Percentiles rank a stretch among this genome's conserved stretches.
Conservation (phyloP, 2,113 vertebrate genomes). For the Macroglossus sobrinus region DNA sequence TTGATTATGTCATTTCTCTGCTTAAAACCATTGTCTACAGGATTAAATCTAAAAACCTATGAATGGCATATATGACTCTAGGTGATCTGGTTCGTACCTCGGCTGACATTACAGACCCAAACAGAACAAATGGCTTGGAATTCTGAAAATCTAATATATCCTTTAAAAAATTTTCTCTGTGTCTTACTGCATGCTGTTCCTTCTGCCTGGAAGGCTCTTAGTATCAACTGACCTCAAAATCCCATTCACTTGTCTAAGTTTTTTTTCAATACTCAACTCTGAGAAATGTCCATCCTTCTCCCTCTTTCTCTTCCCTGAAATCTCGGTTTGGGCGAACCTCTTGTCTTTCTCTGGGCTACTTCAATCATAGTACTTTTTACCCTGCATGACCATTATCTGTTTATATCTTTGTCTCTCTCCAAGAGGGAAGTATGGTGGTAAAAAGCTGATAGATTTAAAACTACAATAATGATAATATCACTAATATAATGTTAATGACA, state of each 20-base stretch:
- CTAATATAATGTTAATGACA: background rate
- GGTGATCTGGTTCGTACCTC: background rate
- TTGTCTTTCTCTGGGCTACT: background rate
- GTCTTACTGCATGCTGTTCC: background rate
- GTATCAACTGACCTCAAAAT: background rate
- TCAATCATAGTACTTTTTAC: background rate
- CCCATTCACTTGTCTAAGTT: background rate
- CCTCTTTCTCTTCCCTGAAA: background rate
- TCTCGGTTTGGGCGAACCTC: background rate
- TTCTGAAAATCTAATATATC: background rate
- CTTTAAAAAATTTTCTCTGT: background rate
- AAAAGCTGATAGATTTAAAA: slow-evolving; percentile 3
- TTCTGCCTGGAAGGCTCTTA: slow-evolving; percentile 3
- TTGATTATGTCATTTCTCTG: background rate
- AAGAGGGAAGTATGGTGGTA: background rate
- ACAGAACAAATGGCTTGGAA: background rate
- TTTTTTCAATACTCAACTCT: background rate
- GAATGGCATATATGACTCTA: background rate
- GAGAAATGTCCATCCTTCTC: background rate
- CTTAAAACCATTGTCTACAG: background rate
- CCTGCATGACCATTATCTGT: background rate
- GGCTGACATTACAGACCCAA: background rate
- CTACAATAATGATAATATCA: background rate
- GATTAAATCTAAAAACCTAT: background rate
- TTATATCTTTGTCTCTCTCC: background rate